Conservation (phyloP, 1,140 invertebrate genomes). For the Neodiprion fabricii region DNA sequence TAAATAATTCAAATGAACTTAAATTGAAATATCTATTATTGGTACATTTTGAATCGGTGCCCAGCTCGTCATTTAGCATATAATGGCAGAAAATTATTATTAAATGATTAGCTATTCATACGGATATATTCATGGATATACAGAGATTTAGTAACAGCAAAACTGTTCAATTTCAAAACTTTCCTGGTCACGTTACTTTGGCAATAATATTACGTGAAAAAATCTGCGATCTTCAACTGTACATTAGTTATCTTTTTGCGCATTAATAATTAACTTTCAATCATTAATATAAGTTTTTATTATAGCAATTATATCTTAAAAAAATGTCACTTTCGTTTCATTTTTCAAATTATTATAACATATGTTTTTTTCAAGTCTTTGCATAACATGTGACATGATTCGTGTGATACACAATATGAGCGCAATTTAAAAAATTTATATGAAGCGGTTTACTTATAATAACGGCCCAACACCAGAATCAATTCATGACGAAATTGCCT, state of each 20-base stretch:
- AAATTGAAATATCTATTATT: not conserved
- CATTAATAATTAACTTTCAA: too few species aligned
- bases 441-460: too few species aligned
- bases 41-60: slow-evolving; percentile 8
- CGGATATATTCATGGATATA: not conserved
- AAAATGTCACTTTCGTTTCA: too few species aligned
- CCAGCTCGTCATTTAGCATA: slow-evolving; percentile 10
- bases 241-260: not conserved
- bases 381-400: too few species aligned
- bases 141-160: not conserved
- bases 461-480: too few species aligned
- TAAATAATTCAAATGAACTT: slow-evolving; percentile 3
- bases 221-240: not conserved
- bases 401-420: too few species aligned
- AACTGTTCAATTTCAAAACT: not conserved
- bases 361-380: too few species aligned
- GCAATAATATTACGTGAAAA: not conserved
- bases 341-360: too few species aligned
- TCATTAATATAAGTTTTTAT: too few species aligned
- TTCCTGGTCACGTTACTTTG: not conserved
- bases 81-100: not conserved
- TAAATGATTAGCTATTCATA: not conserved
- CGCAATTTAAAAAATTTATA: too few species aligned
- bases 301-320: too few species aligned
- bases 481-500: too few species aligned